Evolutionary conservation across 2,888 invertebrate species (phyloP).

Genomic region (Drosophila nr. perissopoda): DNA sequence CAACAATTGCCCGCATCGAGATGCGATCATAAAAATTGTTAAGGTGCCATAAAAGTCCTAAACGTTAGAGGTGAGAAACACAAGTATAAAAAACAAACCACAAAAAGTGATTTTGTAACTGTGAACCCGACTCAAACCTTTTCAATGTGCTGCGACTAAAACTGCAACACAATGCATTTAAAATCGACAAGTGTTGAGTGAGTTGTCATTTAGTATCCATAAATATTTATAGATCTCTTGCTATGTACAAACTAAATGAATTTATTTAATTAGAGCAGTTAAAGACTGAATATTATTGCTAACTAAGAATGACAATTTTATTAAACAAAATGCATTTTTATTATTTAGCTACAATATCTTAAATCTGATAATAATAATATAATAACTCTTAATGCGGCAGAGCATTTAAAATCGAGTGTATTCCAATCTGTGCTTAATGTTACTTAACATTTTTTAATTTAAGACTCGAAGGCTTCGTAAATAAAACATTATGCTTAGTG

Average conservation of each 20-base stretch:
- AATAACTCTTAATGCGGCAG: background rate
- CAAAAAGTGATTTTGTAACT: conserved; percentile 31
- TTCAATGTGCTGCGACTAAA: background rate
- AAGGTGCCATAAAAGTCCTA: conserved; percentile 56
- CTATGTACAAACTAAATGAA: background rate
- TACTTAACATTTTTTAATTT: background rate
- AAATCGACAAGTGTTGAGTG: background rate
- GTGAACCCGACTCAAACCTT: background rate
- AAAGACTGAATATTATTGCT: background rate
- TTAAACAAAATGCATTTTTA: background rate
- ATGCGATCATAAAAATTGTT: conserved; percentile 58
- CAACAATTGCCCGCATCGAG: conserved; percentile 60
- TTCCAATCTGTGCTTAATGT: background rate
- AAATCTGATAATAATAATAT: background rate
- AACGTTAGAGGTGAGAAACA: conserved; percentile 17
- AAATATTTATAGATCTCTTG: background rate
- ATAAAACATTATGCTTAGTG: background rate
- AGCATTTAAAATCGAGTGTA: background rate
- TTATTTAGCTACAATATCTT: background rate
- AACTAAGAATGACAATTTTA: background rate
- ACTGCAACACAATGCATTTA: background rate
- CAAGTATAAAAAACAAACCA: background rate
- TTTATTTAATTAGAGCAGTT: background rate
- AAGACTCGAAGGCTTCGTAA: background rate
- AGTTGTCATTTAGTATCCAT: background rate